Evolutionary conservation across 2,888 invertebrate genomes (phyloP).

Genomic region (Dromius quadrimaculatus): DNA sequence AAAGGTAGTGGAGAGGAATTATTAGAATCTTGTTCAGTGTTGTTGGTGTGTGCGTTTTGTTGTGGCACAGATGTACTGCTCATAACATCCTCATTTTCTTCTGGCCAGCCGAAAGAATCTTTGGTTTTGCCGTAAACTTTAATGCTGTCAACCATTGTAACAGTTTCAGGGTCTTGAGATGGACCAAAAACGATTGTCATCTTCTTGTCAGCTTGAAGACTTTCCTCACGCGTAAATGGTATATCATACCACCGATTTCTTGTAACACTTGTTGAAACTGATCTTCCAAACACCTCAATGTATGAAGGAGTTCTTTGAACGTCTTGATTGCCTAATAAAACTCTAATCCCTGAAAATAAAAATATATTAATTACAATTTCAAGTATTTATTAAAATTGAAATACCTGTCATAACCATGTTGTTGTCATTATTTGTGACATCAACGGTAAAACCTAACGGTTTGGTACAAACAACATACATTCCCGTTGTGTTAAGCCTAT

Average conservation of each 20-base stretch:
- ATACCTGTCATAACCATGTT: conserved; percentile 84
- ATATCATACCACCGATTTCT: conserved; percentile 95
- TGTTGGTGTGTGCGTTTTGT: conserved; percentile 58
- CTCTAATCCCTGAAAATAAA: conserved; percentile 75
- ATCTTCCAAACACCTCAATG: conserved; percentile 82
- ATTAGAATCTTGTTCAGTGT: conserved; percentile 64
- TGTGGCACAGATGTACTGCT: conserved; percentile 58
- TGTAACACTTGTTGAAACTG: conserved; percentile 77
- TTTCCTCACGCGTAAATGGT: conserved; percentile 93
- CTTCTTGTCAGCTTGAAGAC: conserved; percentile 91
- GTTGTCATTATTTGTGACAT: conserved; percentile 87
- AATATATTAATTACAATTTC: background rate
- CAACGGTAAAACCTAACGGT: conserved; percentile 88
- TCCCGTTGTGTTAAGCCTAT: conserved; percentile 86
- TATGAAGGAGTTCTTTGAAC: conserved; percentile 81
- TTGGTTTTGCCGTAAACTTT: conserved; percentile 97
- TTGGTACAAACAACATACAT: conserved; percentile 95
- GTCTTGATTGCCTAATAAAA: conserved; percentile 88
- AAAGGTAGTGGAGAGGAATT: conserved; percentile 66
- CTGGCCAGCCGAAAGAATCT: conserved; percentile 97
- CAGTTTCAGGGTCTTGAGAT: conserved; percentile 87
- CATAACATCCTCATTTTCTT: conserved; percentile 85
- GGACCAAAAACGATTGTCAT: conserved; percentile 86
- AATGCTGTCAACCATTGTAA: conserved; percentile 93
- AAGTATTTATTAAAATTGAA: conserved; percentile 9